Conservation (phyloP, 1,140 invertebrate species). For the Diabrotica undecimpunctata region DNA sequence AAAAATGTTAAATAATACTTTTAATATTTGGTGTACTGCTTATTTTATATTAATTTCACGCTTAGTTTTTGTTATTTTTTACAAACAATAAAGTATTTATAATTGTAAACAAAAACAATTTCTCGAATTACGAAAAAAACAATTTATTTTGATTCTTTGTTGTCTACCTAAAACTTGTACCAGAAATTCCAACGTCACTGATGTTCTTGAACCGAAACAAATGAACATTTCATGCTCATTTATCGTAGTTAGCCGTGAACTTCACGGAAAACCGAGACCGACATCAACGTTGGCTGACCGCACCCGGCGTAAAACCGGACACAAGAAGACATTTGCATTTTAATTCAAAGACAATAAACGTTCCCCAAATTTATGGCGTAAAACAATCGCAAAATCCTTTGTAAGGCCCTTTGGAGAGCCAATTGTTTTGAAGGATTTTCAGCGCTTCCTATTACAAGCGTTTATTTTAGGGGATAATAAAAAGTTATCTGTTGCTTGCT, state of each 20-base stretch:
- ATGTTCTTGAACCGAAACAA: not conserved
- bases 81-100: no score
- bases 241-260: not conserved
- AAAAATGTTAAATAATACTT: no score
- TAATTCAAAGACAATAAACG: not conserved
- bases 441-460: no score
- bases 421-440: no score
- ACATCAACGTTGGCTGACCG: not conserved
- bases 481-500: no score
- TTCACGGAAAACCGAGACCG: not conserved
- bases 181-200: not conserved
- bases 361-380: not conserved
- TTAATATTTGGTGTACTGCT: no score
- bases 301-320: not conserved
- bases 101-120: no score
- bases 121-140: no score
- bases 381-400: not conserved
- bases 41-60: no score
- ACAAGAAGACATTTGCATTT: not conserved
- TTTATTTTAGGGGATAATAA: no score
- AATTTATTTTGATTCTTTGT: not conserved
- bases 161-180: not conserved
- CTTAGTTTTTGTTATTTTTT: no score
- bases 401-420: not conserved
- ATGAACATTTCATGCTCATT: conserved; percentile 3